Evolutionary conservation across 2,797 vertebrate genomes (phyloP).

Genomic region (Periparus ater): DNA sequence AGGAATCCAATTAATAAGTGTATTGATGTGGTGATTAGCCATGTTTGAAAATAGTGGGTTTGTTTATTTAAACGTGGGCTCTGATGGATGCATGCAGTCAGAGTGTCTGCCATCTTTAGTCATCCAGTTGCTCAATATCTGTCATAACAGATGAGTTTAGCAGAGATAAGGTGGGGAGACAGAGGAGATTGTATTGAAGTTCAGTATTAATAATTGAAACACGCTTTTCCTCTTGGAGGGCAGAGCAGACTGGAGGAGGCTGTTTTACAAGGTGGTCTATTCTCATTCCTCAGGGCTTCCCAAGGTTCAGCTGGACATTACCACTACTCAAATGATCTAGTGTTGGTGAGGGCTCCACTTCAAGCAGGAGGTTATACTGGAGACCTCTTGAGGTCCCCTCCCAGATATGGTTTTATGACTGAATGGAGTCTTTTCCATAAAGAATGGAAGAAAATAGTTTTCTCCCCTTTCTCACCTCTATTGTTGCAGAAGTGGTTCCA

Average conservation of each 20-base stretch:
- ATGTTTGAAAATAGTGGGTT: constrained; percentile 54
- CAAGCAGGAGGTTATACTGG: not conserved
- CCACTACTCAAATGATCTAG: fast-evolving
- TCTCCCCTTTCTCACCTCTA: not conserved
- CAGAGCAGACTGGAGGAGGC: not conserved
- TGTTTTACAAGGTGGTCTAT: not conserved
- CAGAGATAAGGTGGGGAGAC: not conserved
- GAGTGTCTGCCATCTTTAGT: constrained; percentile 55
- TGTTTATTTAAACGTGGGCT: constrained; percentile 53
- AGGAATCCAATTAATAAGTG: constrained; percentile 52
- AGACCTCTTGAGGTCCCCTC: not conserved
- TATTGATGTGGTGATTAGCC: constrained; percentile 59
- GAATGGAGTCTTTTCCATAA: not conserved
- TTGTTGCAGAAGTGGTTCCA: not conserved
- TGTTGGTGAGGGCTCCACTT: not conserved
- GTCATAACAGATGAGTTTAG: constrained; percentile 19
- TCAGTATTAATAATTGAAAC: not conserved
- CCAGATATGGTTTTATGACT: not conserved
- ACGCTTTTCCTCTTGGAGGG: not conserved
- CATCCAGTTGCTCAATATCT: constrained; percentile 56
- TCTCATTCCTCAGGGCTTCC: not conserved
- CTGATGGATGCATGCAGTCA: not conserved
- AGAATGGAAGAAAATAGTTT: not conserved
- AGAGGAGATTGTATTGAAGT: constrained; percentile 25
- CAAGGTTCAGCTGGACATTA: not conserved